Conservation (phyloP, 2,113 vertebrate species). For the Meles meles region DNA sequence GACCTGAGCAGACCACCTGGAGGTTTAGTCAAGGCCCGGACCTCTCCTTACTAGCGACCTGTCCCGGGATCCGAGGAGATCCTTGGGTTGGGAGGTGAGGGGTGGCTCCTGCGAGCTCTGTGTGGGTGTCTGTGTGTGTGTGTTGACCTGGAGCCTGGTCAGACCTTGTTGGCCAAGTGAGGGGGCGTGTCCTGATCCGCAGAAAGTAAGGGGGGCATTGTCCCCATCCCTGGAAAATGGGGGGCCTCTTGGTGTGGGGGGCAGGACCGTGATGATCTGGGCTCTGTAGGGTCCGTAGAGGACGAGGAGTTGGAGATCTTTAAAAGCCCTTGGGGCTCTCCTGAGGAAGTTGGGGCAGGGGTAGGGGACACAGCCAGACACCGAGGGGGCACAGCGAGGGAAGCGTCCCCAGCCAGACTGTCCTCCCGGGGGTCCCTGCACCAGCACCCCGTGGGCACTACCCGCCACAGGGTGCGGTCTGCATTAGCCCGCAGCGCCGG, state of each 20-base stretch:
- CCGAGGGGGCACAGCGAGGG: neutral
- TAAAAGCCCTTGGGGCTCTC: neutral
- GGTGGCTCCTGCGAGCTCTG: neutral
- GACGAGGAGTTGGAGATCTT: neutral
- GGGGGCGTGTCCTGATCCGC: neutral
- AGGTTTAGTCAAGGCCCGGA: rapidly evolving
- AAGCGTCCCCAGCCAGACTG: neutral
- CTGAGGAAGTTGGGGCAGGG: neutral
- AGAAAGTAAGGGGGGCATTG: neutral
- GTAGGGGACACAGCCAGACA: neutral
- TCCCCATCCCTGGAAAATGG: neutral
- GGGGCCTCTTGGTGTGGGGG: neutral
- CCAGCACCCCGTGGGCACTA: neutral
- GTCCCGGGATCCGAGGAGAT: neutral
- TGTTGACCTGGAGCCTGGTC: neutral
- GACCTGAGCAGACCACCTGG: neutral
- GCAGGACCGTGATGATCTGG: neutral
- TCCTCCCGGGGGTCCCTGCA: neutral
- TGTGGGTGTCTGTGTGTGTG: rapidly evolving
- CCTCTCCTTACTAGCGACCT: neutral
- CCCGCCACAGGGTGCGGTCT: neutral
- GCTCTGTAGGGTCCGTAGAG: neutral
- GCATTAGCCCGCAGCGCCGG: neutral
- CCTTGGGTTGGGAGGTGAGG: neutral
- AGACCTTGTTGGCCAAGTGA: neutral